Percentiles rank a stretch among this genome's conserved stretches.
phyloP scores from a whole-genome alignment of 2,113 vertebrate species.

The Eclectus roratus region DNA sequence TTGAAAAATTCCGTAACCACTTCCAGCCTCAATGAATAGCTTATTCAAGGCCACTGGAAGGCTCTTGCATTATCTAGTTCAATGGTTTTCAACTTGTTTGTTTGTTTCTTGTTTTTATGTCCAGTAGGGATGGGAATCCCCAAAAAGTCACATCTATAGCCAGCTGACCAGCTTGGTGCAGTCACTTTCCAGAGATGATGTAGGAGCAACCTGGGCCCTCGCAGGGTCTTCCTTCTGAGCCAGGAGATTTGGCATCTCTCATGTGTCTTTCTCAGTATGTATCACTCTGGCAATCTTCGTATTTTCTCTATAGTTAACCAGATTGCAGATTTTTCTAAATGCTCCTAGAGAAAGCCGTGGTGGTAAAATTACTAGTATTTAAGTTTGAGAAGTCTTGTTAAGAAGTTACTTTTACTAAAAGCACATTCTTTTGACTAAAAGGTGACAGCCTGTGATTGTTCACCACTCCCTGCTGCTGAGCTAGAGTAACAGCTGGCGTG shows the following conservation, averaged over 20 bases:
- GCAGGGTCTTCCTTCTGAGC: neutral
- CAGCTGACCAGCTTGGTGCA: neutral
- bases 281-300: neutral
- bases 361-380: neutral
- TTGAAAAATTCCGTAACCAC: constrained; percentile 52
- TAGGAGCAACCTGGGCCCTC: neutral
- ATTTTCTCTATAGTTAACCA: neutral
- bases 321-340: neutral
- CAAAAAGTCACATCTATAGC: neutral
- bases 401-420: neutral
- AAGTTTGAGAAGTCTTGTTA: neutral
- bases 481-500: neutral
- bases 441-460: neutral
- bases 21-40: constrained; percentile 52
- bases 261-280: neutral
- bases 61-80: constrained; percentile 26
- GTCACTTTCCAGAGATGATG: neutral
- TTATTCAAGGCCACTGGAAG: constrained; percentile 37
- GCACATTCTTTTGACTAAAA: neutral
- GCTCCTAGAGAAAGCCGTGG: neutral
- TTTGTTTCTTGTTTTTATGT: neutral
- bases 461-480: neutral
- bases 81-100: neutral
- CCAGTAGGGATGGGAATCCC: neutral
- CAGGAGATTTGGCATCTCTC: neutral